A percentile compares a stretch with the other conserved stretches of the same genome.
phyloP scores from a whole-genome alignment of 1,140 invertebrate genomes.

The Ylistrum balloti region DNA sequence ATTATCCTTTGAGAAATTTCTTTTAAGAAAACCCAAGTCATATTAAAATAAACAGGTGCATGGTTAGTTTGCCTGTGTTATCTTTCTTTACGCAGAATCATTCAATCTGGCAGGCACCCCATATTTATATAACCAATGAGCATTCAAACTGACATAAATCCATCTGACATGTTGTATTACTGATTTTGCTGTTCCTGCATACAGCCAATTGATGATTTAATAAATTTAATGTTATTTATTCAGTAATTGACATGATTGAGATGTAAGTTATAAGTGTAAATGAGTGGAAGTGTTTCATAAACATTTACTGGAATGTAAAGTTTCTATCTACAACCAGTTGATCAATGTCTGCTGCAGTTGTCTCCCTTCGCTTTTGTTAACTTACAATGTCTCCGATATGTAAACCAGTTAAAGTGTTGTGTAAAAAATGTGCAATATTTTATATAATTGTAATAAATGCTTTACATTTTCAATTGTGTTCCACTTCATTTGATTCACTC shows the following conservation, averaged over 20 bases:
- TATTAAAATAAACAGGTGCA: too few relatives aligned
- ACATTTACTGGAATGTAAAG: not conserved
- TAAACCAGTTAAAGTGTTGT: conserved; percentile 34
- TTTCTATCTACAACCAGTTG: not conserved
- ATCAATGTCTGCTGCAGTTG: conserved; percentile 6
- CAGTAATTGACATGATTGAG: not conserved
- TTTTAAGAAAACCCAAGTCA: too few relatives aligned
- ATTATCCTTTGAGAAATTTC: too few relatives aligned
- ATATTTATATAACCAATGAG: too few relatives aligned
- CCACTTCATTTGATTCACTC: not conserved
- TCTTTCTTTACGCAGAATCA: too few relatives aligned
- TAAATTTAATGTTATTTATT: not conserved
- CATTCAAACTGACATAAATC: too few relatives aligned
- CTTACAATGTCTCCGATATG: not conserved
- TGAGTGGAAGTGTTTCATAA: conserved; percentile 1
- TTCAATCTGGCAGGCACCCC: too few relatives aligned
- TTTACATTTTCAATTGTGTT: conserved; percentile 27
- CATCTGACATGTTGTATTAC: too few relatives aligned
- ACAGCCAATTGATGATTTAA: too few relatives aligned
- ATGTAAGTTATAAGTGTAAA: not conserved
- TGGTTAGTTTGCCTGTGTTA: too few relatives aligned
- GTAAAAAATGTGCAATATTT: conserved; percentile 31
- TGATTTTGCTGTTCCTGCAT: too few relatives aligned
- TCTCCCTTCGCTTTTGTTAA: conserved; percentile 23
- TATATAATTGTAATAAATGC: conserved; percentile 40